Evolutionary conservation across 2,797 vertebrate species (phyloP).

Genomic region (Epinephelus malabaricus): DNA sequence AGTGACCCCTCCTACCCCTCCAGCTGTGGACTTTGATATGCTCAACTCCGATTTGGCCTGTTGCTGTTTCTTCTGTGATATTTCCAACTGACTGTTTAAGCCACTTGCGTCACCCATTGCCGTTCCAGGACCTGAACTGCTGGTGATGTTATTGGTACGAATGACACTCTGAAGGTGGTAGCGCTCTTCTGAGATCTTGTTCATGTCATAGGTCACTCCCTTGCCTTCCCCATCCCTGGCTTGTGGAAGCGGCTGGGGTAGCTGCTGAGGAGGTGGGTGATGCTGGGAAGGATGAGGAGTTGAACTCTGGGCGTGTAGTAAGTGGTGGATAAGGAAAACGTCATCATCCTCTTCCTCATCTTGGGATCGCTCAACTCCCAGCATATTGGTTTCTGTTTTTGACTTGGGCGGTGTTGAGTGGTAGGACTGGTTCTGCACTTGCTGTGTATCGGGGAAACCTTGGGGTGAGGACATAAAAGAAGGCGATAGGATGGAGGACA

Average conservation of each 20-base stretch:
- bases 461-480: slow-evolving; percentile 89
- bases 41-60: slow-evolving; percentile 72
- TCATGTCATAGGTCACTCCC: slow-evolving; percentile 84
- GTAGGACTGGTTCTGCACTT: slow-evolving; percentile 83
- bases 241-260: slow-evolving; percentile 75
- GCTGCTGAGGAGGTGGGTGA: slow-evolving; percentile 78
- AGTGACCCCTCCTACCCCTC: slow-evolving; percentile 73
- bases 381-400: slow-evolving; percentile 87
- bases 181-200: slow-evolving; percentile 90
- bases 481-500: slow-evolving; percentile 89
- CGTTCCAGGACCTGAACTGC: slow-evolving; percentile 65
- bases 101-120: slow-evolving; percentile 67
- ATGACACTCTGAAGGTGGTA: slow-evolving; percentile 95
- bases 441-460: slow-evolving; percentile 78
- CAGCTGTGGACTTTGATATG: slow-evolving; percentile 83
- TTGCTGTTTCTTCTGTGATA: slow-evolving; percentile 89
- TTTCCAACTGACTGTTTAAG: slow-evolving; percentile 88
- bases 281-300: slow-evolving; percentile 79
- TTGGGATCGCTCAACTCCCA: slow-evolving; percentile 77
- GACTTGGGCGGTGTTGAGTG: slow-evolving; percentile 79
- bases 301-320: slow-evolving; percentile 90
- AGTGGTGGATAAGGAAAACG: slow-evolving; percentile 93
- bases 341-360: slow-evolving; percentile 83
- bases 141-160: slow-evolving; percentile 86
- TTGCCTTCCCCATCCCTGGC: slow-evolving; percentile 76